phyloP scores from a whole-genome alignment of 2,113 vertebrate genomes.

The Gopherus flavomarginatus region DNA sequence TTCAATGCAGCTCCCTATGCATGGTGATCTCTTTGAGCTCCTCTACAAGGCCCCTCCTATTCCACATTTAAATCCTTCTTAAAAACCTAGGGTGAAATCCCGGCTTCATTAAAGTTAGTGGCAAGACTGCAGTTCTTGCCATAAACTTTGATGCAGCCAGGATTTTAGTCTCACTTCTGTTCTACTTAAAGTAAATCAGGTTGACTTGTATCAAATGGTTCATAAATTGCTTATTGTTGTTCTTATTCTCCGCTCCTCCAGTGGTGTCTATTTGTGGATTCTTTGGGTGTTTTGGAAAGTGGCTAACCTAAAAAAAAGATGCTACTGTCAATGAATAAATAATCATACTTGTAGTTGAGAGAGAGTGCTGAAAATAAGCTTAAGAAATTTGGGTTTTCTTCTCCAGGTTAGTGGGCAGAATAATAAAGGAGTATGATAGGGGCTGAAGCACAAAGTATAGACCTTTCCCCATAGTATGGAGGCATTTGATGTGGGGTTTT shows the following conservation, averaged over 20 bases:
- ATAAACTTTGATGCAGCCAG: not conserved
- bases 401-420: not conserved
- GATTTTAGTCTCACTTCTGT: not conserved
- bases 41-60: not conserved
- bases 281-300: not conserved
- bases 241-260: not conserved
- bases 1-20: not conserved
- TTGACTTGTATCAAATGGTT: not conserved
- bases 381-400: not conserved
- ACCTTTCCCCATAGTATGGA: not conserved
- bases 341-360: not conserved
- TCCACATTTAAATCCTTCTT: not conserved
- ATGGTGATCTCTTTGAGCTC: not conserved
- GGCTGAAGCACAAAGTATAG: rapidly evolving
- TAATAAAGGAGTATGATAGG: not conserved
- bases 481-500: not conserved
- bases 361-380: not conserved
- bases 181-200: not conserved
- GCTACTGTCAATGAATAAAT: not conserved
- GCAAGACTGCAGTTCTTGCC: not conserved
- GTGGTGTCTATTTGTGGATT: rapidly evolving
- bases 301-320: not conserved
- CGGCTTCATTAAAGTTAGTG: not conserved
- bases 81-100: not conserved
- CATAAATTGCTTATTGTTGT: rapidly evolving